Base-by-base conservation (phyloP, 2,888 invertebrate species). In the Dascillus cervinus region DNA sequence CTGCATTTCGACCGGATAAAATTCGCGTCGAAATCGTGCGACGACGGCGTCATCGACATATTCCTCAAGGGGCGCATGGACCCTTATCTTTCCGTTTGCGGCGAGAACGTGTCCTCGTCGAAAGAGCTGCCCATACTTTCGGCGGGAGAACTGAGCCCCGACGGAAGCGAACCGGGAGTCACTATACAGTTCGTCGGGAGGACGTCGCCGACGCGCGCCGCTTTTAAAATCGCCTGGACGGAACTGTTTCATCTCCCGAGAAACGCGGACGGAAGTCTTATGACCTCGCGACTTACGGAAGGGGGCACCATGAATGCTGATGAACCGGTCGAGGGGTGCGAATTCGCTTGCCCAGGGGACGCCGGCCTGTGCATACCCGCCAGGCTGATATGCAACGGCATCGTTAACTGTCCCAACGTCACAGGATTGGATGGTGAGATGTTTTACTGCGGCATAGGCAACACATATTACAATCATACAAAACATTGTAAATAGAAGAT, bases 161-260 rank as follows among this genome's bases (percentile, higher is more conserved):
- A 76, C 49, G 69, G 73, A 29, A 68, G 69, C 48, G 66, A 74
- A 50, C 70, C 73, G 2, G 65, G 75, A 10, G 63, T 73, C 20
- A 71, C 79, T 35, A 78, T 84, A 34, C 82, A 82, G 29, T 84
- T 83, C 40, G 49, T 58, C 15, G 53, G 53, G 41, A 77, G 82
- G 0, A 82, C 84, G 41, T 71, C 76, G 0, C 86, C 89, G 0
- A 85, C 88, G 0, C 71, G 84, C 36, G 86, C 88, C 5, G 81
- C 86, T 6, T 90, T 91, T 56, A 87, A 88, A 56, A 79, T 91
- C 17, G 86, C 84, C 8, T 91, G 90, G 90, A 90, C 89, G 2
- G 90, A 90, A 48, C 70, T 90, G 21, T 87, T 80, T 55, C 89
- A 89, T 60, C 66, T 90, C 47, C 89, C 89, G 0, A 75, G 87